Conservation (phyloP, 2,888 invertebrate species). For the Cyaniris semiargus region DNA sequence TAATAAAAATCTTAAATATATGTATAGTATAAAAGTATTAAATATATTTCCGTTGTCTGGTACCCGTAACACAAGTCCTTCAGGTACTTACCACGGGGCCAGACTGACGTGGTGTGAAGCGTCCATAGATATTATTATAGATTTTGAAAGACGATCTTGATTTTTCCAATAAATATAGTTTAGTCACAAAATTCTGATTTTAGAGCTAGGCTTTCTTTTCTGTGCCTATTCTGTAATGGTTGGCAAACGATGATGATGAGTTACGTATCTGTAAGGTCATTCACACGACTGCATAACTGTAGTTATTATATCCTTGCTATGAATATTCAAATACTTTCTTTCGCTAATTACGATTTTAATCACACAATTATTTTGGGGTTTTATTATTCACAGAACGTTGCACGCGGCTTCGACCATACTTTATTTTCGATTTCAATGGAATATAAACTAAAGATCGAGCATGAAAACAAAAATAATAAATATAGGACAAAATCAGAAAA, state of each 20-base stretch:
- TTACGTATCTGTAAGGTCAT: slow-evolving; percentile 19
- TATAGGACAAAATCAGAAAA: background rate
- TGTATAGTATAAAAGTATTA: too few relatives aligned
- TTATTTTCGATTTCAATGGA: background rate
- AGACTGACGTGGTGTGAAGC: too few relatives aligned
- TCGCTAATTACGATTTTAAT: slow-evolving; percentile 23
- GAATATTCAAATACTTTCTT: slow-evolving; percentile 29
- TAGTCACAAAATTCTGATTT: too few relatives aligned
- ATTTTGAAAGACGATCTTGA: too few relatives aligned
- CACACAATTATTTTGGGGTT: slow-evolving; percentile 22
- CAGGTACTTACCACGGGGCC: too few relatives aligned
- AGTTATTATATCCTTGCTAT: slow-evolving; percentile 19
- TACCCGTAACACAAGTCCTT: too few relatives aligned
- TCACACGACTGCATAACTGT: slow-evolving; percentile 1
- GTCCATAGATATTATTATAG: too few relatives aligned
- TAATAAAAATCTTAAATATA: too few relatives aligned
- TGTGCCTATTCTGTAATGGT: background rate
- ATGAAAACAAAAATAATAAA: background rate
- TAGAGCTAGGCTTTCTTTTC: too few relatives aligned
- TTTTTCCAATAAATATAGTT: too few relatives aligned
- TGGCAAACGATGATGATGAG: background rate
- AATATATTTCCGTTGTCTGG: too few relatives aligned
- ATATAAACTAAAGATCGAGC: background rate
- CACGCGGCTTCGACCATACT: background rate
- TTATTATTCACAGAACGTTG: background rate